phyloP scores from a whole-genome alignment of 2,888 invertebrate species.

The Cephus spinipes region DNA sequence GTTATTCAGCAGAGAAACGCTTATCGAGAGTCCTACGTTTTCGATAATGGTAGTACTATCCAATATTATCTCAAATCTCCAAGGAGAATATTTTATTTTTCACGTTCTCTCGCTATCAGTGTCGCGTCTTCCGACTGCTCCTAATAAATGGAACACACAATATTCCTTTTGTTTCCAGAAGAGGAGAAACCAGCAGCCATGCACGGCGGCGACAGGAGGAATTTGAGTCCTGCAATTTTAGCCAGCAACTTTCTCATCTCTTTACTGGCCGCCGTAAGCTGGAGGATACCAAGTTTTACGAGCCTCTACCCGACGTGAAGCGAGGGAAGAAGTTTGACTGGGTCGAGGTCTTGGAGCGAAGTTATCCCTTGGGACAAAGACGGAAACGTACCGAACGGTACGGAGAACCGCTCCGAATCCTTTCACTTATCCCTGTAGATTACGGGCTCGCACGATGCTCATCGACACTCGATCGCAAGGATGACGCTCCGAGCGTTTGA shows the following conservation, averaged over 20 bases:
- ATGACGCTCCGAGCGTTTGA: not conserved
- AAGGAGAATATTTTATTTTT: not conserved
- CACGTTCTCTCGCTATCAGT: too few species aligned
- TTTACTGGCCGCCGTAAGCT: constrained; percentile 60
- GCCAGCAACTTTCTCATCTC: constrained; percentile 63
- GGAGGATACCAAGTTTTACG: constrained; percentile 65
- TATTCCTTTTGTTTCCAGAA: constrained; percentile 45
- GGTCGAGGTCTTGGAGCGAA: constrained; percentile 10
- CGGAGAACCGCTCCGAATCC: not conserved
- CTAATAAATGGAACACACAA: too few species aligned
- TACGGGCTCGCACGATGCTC: constrained; percentile 1
- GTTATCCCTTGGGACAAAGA: not conserved
- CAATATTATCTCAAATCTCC: not conserved
- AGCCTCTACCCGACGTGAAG: constrained; percentile 64
- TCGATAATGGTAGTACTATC: not conserved
- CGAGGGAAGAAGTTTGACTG: constrained; percentile 10
- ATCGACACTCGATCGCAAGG: not conserved
- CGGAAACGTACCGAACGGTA: not conserved
- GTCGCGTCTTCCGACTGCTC: too few species aligned
- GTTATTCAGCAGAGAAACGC: not conserved
- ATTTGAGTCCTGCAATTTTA: constrained; percentile 60
- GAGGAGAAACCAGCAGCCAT: constrained; percentile 63
- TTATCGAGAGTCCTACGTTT: not conserved
- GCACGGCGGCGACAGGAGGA: constrained; percentile 64
- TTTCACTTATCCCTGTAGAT: not conserved